Evolutionary conservation across 2,113 vertebrate genomes (phyloP).

Genomic region (Donacobius atricapilla): DNA sequence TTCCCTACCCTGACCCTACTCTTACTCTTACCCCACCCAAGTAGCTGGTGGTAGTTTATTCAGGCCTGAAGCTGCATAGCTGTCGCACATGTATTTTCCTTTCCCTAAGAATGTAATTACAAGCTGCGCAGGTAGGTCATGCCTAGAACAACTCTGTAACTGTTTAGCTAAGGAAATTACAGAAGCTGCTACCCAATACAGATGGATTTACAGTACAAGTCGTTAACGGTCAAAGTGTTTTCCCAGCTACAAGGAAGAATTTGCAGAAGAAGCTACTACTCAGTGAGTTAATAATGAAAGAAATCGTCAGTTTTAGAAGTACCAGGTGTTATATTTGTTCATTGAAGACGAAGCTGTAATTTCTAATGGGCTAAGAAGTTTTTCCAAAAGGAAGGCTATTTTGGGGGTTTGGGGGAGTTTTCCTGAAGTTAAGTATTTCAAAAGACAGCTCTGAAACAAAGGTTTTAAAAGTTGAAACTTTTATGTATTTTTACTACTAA

Average conservation of each 20-base stretch:
- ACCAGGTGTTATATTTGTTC: background rate
- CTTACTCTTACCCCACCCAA: too few species aligned
- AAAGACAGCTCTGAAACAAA: background rate
- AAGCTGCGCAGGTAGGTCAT: background rate
- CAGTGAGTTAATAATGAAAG: background rate
- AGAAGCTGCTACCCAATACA: background rate
- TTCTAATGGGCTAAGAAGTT: background rate
- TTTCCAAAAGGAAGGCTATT: background rate
- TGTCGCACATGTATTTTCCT: background rate
- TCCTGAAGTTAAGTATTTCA: background rate
- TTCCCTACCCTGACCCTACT: background rate
- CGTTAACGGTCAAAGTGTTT: background rate
- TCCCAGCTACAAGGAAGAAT: background rate
- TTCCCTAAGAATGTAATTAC: background rate
- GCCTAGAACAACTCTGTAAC: background rate
- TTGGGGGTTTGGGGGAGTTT: accelerated
- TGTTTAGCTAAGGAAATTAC: background rate
- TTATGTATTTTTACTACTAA: background rate
- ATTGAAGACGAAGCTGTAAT: background rate
- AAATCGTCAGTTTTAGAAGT: background rate
- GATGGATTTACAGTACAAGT: background rate
- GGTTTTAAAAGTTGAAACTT: background rate
- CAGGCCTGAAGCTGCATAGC: background rate
- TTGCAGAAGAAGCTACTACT: background rate
- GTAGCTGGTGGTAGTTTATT: background rate